Conservation (phyloP, 1,140 invertebrate species). For the Bombus sylvicola region DNA sequence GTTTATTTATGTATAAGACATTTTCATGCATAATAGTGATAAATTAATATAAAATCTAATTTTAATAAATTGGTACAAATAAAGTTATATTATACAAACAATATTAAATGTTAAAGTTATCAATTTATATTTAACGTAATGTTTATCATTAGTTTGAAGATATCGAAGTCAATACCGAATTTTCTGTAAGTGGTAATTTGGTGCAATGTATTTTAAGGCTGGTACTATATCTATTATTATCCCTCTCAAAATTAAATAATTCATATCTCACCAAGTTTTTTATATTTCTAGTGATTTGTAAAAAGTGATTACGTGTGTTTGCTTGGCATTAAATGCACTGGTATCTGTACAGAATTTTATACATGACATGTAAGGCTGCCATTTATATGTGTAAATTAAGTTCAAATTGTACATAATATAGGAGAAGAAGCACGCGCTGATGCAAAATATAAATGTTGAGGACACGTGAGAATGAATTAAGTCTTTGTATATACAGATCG, state of each 20-base stretch:
- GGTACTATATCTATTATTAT: neutral
- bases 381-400: slow-evolving; percentile 49
- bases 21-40: no score
- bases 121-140: neutral
- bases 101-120: neutral
- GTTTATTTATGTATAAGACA: no score
- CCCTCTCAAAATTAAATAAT: no score
- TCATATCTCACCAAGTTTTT: neutral
- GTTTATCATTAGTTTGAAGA: no score
- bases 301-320: neutral
- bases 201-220: no score
- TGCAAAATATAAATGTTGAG: slow-evolving; percentile 19
- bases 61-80: no score
- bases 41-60: no score
- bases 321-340: neutral
- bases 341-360: slow-evolving; percentile 60
- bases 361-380: slow-evolving; percentile 67
- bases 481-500: slow-evolving; percentile 42
- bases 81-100: no score
- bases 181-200: no score
- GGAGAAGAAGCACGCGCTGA: neutral
- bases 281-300: neutral
- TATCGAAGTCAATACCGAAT: no score
- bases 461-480: slow-evolving; percentile 19
- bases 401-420: slow-evolving; percentile 58